Percentiles rank a stretch among this genome's conserved stretches.
Evolutionary conservation across 1,140 invertebrate genomes (phyloP).

Genomic region (Rhagoletis pomonella): DNA sequence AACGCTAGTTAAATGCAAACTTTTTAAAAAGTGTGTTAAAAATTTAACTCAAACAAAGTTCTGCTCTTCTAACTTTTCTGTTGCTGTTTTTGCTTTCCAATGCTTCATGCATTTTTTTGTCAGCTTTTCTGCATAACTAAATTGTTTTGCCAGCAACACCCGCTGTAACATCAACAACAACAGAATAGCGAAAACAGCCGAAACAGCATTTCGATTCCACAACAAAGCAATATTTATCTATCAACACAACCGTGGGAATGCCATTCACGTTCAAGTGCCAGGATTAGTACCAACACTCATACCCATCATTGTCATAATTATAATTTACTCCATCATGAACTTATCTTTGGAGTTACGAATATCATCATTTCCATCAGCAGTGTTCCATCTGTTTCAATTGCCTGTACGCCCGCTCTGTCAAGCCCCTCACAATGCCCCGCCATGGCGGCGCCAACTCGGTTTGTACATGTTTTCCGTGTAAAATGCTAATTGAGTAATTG

Average conservation of each 20-base stretch:
- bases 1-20: too few species aligned
- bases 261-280: too few species aligned
- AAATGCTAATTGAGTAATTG: constrained; percentile 47
- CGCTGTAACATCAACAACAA: neutral
- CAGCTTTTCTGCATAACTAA: neutral
- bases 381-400: neutral
- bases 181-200: neutral
- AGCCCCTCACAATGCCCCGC: neutral
- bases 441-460: neutral
- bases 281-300: neutral
- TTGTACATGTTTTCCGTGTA: constrained; percentile 23
- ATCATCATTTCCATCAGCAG: neutral
- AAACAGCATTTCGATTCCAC: neutral
- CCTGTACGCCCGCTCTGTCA: neutral
- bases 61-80: neutral
- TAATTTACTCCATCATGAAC: constrained; percentile 30
- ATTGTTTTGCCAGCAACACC: too few species aligned
- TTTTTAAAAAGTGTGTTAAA: too few species aligned
- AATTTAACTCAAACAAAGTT: too few species aligned
- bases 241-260: neutral
- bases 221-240: neutral
- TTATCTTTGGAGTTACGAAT: neutral
- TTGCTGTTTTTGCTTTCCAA: neutral
- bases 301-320: neutral
- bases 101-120: neutral